Evolutionary conservation across 2,113 vertebrate species (phyloP), one percentile per base, ranked within the genome.

Genomic region (Malurus cyaneus): DNA sequence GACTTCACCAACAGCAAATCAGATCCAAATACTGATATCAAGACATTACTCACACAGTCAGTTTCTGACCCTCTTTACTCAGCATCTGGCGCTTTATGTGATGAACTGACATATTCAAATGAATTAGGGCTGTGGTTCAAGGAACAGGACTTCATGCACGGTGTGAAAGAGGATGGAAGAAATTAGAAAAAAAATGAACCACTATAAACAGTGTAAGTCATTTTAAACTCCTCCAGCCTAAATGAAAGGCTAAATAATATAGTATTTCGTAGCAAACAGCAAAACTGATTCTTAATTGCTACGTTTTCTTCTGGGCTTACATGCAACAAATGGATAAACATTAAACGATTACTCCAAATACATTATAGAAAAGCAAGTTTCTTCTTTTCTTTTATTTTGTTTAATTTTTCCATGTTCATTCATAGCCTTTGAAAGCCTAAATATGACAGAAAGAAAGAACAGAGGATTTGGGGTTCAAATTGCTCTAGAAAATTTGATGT

Each of bases 31-130:
- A 34, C 10, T 16, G 23, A 18, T 28, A 61, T 31, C n/a, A n/a
- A 73, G 29, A n/a, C 50, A 44, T 47, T 60, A 73, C 23, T 49
- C 32, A 69, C 23, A 32, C 0, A 1, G 29, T 5, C 0, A 0
- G 5, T 59, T 89, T 84, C 60, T 56, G 59, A 72, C 44, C 28
- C 31, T 12, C 18, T 89, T 46, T 46, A 15, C 52, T 89, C 60
- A 70, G 15, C 52, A 70, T 8, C n/a, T 74, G 23, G 21, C 31
- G 25, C 42, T 62, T 84, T 34, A 42, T 56, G 73, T 78, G 69
- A 80, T 53, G 42, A 91, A 89, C 42, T 49, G 46, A 46, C 46
- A 39, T 73, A 61, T 50, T 86, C n/a, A 59, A 57, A 59, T 57
- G 28, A 84, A 80, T 62, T n/a, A 57, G 15, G 21, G 15, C 18